Conservation (phyloP, 2,888 invertebrate genomes). For the Pogonocherus hispidulus region DNA sequence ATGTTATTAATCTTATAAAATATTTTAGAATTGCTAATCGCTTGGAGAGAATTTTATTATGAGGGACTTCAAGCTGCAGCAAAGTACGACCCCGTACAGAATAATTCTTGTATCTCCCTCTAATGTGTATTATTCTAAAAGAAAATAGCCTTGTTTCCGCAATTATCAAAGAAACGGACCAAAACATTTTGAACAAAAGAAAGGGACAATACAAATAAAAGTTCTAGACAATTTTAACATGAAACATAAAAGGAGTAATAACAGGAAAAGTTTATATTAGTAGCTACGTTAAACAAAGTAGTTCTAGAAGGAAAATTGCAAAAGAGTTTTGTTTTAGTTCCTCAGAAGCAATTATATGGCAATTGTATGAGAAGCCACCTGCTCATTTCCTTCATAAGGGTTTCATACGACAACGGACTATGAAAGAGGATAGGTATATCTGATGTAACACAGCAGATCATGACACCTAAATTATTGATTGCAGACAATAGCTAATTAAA, state of each 20-base stretch:
- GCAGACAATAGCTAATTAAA: no score
- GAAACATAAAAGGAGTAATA: constrained; percentile 19
- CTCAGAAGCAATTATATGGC: not conserved
- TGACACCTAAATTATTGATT: no score
- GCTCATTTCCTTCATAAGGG: not conserved
- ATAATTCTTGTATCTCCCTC: no score
- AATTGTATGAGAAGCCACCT: not conserved
- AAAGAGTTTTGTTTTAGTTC: not conserved
- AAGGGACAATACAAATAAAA: constrained; percentile 20
- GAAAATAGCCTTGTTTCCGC: not conserved
- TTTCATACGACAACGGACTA: no score
- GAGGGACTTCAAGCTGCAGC: no score
- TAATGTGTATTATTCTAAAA: not conserved
- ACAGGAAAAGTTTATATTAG: constrained; percentile 11
- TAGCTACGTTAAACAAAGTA: constrained; percentile 6
- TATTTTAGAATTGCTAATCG: no score
- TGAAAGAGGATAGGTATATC: no score
- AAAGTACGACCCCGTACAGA: no score
- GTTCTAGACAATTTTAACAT: constrained; percentile 7
- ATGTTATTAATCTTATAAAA: no score
- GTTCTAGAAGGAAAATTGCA: not conserved
- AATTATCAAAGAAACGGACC: constrained; percentile 8
- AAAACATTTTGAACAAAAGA: constrained; percentile 15
- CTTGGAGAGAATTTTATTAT: no score
- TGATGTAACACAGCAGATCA: no score